Evolutionary conservation across 1,140 invertebrate genomes (phyloP).

Genomic region (Nylanderia fulva): DNA sequence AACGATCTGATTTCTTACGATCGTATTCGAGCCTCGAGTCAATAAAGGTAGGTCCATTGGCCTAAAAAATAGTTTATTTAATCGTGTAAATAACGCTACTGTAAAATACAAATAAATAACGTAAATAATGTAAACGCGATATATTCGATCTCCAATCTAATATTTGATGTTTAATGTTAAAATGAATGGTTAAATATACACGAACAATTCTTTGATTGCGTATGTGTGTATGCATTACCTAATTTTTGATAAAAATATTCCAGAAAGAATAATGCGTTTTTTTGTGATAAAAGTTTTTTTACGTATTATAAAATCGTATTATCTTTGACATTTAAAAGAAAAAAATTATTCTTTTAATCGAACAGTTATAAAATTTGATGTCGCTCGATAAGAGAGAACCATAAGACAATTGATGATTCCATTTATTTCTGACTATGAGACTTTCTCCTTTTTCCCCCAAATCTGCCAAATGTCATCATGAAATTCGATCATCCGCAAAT

Average conservation of each 20-base stretch:
- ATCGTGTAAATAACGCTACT: too few species aligned
- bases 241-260: not conserved
- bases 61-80: too few species aligned
- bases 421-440: constrained; percentile 14
- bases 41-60: too few species aligned
- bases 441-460: not conserved
- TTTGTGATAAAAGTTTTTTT: not conserved
- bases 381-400: not conserved
- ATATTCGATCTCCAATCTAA: too few species aligned
- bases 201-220: too few species aligned
- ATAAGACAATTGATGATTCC: not conserved
- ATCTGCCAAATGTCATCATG: constrained; percentile 16
- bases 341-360: not conserved
- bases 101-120: too few species aligned
- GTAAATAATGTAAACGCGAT: too few species aligned
- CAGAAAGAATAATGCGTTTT: not conserved
- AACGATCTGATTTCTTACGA: too few species aligned
- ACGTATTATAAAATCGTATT: not conserved
- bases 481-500: constrained; percentile 44
- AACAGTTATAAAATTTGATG: not conserved
- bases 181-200: too few species aligned
- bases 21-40: too few species aligned
- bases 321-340: not conserved
- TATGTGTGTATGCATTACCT: too few species aligned
- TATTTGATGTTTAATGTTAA: too few species aligned